Conservation (phyloP, 2,113 vertebrate genomes). For the Cariama cristata region DNA sequence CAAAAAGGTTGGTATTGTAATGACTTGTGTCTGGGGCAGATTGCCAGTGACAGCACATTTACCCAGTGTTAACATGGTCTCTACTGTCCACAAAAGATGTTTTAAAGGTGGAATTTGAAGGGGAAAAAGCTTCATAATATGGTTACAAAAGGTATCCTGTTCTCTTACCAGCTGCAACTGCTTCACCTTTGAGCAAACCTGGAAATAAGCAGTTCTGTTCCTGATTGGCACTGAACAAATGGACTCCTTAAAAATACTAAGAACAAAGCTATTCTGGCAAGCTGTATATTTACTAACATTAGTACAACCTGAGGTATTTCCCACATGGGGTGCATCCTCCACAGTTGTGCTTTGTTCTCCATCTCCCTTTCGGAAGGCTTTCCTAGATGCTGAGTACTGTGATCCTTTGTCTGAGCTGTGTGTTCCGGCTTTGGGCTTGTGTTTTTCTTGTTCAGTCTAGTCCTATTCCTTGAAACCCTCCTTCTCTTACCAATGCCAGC, state of each 20-base stretch:
- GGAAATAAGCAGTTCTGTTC: neutral
- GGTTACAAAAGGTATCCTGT: conserved; percentile 43
- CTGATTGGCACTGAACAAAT: rapidly evolving
- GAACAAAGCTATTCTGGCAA: neutral
- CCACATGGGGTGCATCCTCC: neutral
- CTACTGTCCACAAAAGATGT: neutral
- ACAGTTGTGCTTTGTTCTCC: neutral
- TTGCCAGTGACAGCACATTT: conserved; percentile 35
- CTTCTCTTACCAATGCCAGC: neutral
- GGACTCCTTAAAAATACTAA: neutral
- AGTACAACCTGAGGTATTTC: neutral
- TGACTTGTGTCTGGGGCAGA: conserved; percentile 53
- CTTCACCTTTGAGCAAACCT: conserved; percentile 25
- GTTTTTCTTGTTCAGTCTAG: neutral
- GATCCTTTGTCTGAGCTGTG: neutral
- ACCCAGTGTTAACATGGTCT: neutral
- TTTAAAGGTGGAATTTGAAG: conserved; percentile 23
- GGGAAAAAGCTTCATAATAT: conserved; percentile 21
- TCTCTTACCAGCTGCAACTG: conserved; percentile 37
- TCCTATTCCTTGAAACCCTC: neutral
- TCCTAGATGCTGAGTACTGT: neutral
- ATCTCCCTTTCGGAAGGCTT: neutral
- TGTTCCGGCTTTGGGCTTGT: neutral
- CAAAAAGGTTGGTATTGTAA: conserved; percentile 72
- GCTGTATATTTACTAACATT: neutral